A percentile compares a stretch with the other conserved stretches of the same genome.
These are phyloP conservation scores for Amiota mariae DNA, from an alignment of 2,888 invertebrate species.

Conservation along the genomic window DNA sequence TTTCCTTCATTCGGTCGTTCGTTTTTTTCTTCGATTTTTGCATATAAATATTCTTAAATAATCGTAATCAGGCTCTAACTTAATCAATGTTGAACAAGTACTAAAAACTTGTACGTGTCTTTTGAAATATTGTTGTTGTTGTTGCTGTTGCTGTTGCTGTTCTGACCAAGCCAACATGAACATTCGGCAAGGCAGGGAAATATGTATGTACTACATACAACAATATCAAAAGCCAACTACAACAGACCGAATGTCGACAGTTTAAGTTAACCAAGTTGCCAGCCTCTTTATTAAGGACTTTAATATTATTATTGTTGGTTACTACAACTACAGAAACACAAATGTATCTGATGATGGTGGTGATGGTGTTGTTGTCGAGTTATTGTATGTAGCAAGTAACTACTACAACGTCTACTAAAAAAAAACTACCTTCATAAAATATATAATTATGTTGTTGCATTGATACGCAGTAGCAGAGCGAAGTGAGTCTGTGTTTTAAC, in stretches of 20 bases:
- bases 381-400: conserved; percentile 3
- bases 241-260: conserved; percentile 25
- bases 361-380: conserved; percentile 19
- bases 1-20: neutral
- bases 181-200: neutral
- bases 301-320: neutral
- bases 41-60: conserved; percentile 35
- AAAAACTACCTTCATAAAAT: conserved; percentile 24
- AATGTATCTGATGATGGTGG: neutral
- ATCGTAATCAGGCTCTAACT: conserved; percentile 36
- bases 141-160: too few relatives aligned
- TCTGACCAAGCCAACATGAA: neutral
- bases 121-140: conserved; percentile 28
- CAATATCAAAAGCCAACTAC: conserved; percentile 10
- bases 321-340: neutral
- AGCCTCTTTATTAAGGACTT: conserved; percentile 14
- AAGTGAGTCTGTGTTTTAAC: neutral
- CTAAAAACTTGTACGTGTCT: conserved; percentile 35
- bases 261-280: neutral
- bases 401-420: neutral
- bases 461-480: conserved; percentile 14
- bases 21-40: conserved; percentile 17
- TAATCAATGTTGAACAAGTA: conserved; percentile 37
- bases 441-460: conserved; percentile 34
- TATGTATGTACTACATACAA: neutral